Evolutionary conservation across 2,113 vertebrate genomes (phyloP), one percentile per base, ranked within the genome.

Genomic region (Rhodinocichla rosea): DNA sequence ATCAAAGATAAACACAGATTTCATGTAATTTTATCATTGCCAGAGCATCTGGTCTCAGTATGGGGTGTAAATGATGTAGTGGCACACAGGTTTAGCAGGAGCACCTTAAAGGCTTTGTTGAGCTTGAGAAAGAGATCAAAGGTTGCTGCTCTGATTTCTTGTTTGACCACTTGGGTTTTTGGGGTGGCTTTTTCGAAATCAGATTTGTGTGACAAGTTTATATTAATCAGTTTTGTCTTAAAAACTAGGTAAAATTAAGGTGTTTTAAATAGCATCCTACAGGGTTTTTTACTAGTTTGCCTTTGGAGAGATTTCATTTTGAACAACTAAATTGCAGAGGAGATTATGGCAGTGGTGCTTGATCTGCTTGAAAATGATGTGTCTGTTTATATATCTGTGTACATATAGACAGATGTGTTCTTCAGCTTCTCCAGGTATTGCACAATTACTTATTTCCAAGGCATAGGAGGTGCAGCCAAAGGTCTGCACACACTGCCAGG

Each of bases 121-220:
- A 22, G 8, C 76, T 57, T 0, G 0, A 47, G 30, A 70, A 23
- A 80, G 28, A 33, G 2, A 2, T 40, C 39, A 56, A 3, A 11
- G 7, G n/a, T 18, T 57, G 39, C 28, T 85, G 22, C 11, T 79
- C 13, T 44, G 16, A 17, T 32, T 80, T 56, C 33, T 56, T 44
- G 6, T 67, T 85, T 74, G 45, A 6, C 30, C 1, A 1, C 30
- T 42, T n/a, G 37, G 1, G 1, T 21, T 75, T 75, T 70, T 28
- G 16, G 13, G 11, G 28, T 68, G 35, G 14, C n/a, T 80, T 86
- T 73, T 89, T 81, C 7, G 5, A 45, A 70, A 35, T 7, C 23
- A 50, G 35, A 11, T 75, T 80, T 53, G 8, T 49, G 16, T 65
- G 63, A 47, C 7, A 14, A 9, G 2, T 67, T 63, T 40, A 0